Base-by-base conservation (phyloP, 1,140 invertebrate species). In the Diabrotica undecimpunctata region DNA sequence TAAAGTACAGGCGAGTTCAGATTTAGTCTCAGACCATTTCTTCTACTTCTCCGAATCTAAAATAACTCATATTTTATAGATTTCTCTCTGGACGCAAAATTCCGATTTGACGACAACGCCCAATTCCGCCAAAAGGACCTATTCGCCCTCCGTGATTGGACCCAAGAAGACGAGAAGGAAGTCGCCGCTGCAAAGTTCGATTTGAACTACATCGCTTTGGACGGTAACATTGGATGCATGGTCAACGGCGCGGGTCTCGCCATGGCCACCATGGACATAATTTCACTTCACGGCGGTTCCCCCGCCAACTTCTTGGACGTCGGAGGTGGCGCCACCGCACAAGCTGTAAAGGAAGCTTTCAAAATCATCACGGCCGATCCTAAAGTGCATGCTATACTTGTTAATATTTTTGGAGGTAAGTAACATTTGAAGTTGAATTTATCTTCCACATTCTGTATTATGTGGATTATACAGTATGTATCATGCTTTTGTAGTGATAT, bases 241-340 rank as follows among this genome's bases (percentile, higher is more conserved):
- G 96, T 98, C 2, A 99, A 99, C 79, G 96, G 96, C 52, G 96
- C 96, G 69, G 96, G 96, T 65, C 81, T 99, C 62, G 96, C 96
- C 11, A 98, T 98, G 96, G 96, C 95, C 37, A 98, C 95, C 6
- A 97, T 97, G 95, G 95, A 98, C 77, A 96, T 98, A 57, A 97
- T 98, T 73, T 96, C 96, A 74, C 81, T 97, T 57, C 94, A 97
- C 75, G 96, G 96, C 38, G 96, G 96, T 12, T 88, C 90, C 70
- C 96, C 96, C 5, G 96, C 96, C 7, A 98, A 98, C 81, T 99
- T 98, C 83, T 84, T 98, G 53, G 96, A 98, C 81, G 95, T 98
- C 13, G 96, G 96, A 57, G 96, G 96, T 73, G 96, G 96, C 61
- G 96, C 96, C 25, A 94, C 95, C n/a, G 88, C 94, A 11, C 83